Evolutionary conservation across 2,113 vertebrate genomes (phyloP).

Genomic region (Nycticorax nycticorax): DNA sequence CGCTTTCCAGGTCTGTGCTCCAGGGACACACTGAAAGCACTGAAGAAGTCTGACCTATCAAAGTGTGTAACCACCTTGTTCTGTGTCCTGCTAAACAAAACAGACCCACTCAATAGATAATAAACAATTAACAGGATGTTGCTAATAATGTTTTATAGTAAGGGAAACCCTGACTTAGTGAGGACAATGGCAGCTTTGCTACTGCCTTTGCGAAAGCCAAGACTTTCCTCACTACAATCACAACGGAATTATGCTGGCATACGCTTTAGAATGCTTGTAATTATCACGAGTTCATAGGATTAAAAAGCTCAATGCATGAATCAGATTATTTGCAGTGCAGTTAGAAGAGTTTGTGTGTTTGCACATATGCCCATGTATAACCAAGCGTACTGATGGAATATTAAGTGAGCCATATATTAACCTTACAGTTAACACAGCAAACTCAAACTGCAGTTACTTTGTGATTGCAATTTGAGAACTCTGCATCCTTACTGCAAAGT

Average conservation of each 20-base stretch:
- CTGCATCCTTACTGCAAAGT: background rate
- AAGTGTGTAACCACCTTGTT: background rate
- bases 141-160: background rate
- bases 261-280: background rate
- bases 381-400: background rate
- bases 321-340: background rate
- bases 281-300: background rate
- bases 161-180: background rate
- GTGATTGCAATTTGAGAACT: background rate
- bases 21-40: background rate
- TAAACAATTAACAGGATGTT: background rate
- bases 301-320: background rate
- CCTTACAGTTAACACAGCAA: background rate
- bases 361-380: background rate
- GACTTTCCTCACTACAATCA: background rate
- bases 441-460: background rate
- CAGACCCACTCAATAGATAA: background rate
- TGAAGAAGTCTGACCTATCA: background rate
- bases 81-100: background rate
- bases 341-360: background rate
- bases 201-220: background rate
- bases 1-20: background rate
- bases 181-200: background rate
- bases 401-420: background rate
- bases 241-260: background rate